Base-by-base conservation (phyloP, 2,888 invertebrate species). In the Graphium colonna region DNA sequence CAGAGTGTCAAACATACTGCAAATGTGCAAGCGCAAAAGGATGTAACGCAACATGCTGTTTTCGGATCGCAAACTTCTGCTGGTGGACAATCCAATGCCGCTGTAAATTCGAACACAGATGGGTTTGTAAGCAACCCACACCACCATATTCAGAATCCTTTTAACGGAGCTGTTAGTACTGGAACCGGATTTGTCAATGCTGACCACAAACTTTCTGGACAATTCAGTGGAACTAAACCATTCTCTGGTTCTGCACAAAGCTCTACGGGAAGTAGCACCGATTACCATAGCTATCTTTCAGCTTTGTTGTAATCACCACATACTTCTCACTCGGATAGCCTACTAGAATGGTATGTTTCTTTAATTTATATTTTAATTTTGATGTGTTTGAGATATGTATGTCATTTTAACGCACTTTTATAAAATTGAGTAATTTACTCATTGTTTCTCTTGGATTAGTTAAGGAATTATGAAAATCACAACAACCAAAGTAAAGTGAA, bases 271-370 rank as follows among this genome's bases (percentile, higher is more conserved):
- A 68, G 74, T 63, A 60, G 61, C 3, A 62, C 56, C 18, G 60
- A 64, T 16, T 55, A 62, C 1, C 64, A 61, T 43, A 69, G 63
- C 13, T 42, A 75, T 76, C 60, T 82, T 73, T 50, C 75, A 60
- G 82, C 82, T 55, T 77, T n/a, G n/a, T n/a, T n/a, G n/a, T 80
- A 18, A 79, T 84, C n/a, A 69, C 71, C 16, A 81, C 84, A 3
- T 80, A 84, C 49, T 77, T 84, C 15, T 70, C 78, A 16, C 64
- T 82, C 33, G 83, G 84, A 58, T 73, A 77, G 38, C 69, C 68
- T 43, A 73, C 74, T 31, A 85, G 85, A 81, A 82, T 80, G 79
- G 85, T 83, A 56, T 68, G 65, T 56, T 13, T 10, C 16, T 39
- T 16, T 64, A 57, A 52, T 12, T 40, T 51, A 47, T 15, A 36